These are phyloP conservation scores for Darevskia nairensis DNA, from an alignment of 2,797 vertebrate genomes.

Conservation along the genomic window DNA sequence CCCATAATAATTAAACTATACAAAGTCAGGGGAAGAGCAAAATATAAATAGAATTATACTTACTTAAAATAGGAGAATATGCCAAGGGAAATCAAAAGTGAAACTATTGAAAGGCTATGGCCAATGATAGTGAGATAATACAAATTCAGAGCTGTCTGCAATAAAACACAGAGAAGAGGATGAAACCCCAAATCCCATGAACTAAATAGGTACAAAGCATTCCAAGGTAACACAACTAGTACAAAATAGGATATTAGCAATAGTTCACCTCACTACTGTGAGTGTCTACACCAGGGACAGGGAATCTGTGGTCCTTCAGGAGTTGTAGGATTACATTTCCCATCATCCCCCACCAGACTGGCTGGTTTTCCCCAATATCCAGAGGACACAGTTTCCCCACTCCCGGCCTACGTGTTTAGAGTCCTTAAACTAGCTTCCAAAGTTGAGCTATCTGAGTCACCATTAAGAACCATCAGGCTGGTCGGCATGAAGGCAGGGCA, in stretches of 20 bases:
- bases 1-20: too few relatives aligned
- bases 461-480: neutral
- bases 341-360: neutral
- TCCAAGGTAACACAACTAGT: too few relatives aligned
- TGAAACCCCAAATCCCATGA: constrained; percentile 1
- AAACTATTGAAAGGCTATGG: constrained; percentile 92
- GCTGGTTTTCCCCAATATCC: neutral
- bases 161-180: constrained; percentile 57
- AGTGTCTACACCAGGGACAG: neutral
- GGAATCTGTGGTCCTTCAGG: too few relatives aligned
- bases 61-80: constrained; percentile 99
- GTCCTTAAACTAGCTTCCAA: neutral
- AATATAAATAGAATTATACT: constrained; percentile 68
- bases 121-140: constrained; percentile 95
- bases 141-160: constrained; percentile 94
- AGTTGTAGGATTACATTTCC: neutral
- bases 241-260: neutral
- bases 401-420: neutral
- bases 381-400: neutral
- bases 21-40: too few relatives aligned
- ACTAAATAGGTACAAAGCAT: neutral
- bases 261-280: neutral
- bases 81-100: constrained; percentile 91
- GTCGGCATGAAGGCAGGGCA: neutral
- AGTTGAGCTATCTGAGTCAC: neutral